phyloP scores from a whole-genome alignment of 1,140 invertebrate genomes.

The Leptinotarsa undecemlineata region DNA sequence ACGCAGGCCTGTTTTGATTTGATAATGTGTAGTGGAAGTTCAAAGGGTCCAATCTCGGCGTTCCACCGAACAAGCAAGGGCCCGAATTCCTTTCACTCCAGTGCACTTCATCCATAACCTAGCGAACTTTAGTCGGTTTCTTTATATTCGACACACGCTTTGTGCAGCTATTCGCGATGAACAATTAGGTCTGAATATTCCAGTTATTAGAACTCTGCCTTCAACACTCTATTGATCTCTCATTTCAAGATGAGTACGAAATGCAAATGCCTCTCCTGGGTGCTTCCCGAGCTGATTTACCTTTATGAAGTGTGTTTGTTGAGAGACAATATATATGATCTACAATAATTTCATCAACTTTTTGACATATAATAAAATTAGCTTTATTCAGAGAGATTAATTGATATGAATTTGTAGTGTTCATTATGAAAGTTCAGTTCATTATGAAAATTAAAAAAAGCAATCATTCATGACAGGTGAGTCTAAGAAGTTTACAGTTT shows the following conservation, averaged over 20 bases:
- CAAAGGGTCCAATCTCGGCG: constrained; percentile 1
- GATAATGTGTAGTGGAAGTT: background rate
- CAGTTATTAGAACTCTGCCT: background rate
- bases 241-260: background rate
- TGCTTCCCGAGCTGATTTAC: too few relatives aligned
- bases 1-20: too few relatives aligned
- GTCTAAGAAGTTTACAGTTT: too few relatives aligned
- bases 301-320: too few relatives aligned
- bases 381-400: too few relatives aligned
- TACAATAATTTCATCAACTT: too few relatives aligned
- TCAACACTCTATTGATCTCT: constrained; percentile 1
- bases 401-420: too few relatives aligned
- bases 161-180: constrained; percentile 1
- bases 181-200: constrained; percentile 4
- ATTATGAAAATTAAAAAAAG: too few relatives aligned
- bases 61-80: background rate
- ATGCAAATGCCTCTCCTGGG: background rate
- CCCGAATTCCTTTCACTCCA: background rate
- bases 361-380: too few relatives aligned
- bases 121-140: background rate
- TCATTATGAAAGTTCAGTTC: too few relatives aligned
- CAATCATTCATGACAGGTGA: too few relatives aligned
- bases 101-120: background rate
- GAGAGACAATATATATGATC: too few relatives aligned
- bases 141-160: constrained; percentile 5